These are phyloP conservation scores for Anarrhichthys ocellatus DNA, from an alignment of 2,113 vertebrate genomes.

Conservation along the genomic window DNA sequence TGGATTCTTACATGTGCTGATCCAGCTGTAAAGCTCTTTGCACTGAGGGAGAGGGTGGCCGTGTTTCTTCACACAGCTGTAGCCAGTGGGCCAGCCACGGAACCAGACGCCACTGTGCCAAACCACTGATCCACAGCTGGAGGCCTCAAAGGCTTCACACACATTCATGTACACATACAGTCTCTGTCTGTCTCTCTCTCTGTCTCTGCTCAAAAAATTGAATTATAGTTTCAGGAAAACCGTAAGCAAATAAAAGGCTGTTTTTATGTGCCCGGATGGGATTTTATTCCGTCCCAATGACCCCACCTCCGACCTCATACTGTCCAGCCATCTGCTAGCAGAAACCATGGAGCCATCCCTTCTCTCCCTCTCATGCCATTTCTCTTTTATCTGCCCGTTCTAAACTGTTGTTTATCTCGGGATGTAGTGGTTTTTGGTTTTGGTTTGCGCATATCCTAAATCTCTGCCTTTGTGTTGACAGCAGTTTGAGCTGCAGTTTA, in stretches of 20 bases:
- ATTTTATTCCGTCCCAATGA: constrained; percentile 55
- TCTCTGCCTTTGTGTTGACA: constrained; percentile 46
- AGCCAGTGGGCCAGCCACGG: constrained; percentile 31
- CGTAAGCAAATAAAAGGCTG: constrained; percentile 62
- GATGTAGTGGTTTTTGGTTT: constrained; percentile 56
- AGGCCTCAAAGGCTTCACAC: constrained; percentile 33
- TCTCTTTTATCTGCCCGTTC: background rate
- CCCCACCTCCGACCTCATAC: constrained; percentile 69
- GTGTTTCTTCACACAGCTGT: constrained; percentile 46
- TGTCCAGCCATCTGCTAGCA: constrained; percentile 69
- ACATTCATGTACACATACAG: constrained; percentile 4
- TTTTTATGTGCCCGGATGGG: constrained; percentile 64
- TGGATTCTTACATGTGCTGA: constrained; percentile 12
- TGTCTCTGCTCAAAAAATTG: background rate
- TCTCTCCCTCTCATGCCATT: constrained; percentile 25
- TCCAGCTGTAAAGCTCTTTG: constrained; percentile 12
- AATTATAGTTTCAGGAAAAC: constrained; percentile 70
- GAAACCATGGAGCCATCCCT: constrained; percentile 29
- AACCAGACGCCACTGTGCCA: constrained; percentile 52
- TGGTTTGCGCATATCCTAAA: constrained; percentile 46
- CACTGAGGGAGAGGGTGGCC: constrained; percentile 1
- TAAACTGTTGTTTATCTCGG: constrained; percentile 57
- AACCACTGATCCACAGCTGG: constrained; percentile 63
- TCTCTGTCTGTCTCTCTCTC: background rate
- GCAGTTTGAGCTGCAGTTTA: constrained; percentile 50